Conservation (phyloP, 2,888 invertebrate species). For the Lutraria lutraria region DNA sequence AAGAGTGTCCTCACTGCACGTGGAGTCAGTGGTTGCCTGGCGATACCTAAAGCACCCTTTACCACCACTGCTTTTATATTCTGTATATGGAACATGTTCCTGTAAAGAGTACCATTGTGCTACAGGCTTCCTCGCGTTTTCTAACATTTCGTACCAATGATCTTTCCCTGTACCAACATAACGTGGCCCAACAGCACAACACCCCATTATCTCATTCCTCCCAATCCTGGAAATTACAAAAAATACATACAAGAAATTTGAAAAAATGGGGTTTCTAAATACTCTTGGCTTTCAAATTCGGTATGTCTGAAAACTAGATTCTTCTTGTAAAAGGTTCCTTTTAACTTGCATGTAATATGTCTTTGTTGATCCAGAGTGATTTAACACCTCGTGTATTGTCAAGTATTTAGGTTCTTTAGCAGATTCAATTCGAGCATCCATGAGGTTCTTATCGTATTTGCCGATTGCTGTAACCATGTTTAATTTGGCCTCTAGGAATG, state of each 20-base stretch:
- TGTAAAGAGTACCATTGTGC: constrained; percentile 94
- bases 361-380: too few species aligned
- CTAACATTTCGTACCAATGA: constrained; percentile 95
- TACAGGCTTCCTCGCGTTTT: constrained; percentile 93
- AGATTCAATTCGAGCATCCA: too few species aligned
- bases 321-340: too few species aligned
- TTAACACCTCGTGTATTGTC: too few species aligned
- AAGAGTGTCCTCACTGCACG: constrained; percentile 62
- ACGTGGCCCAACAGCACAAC: constrained; percentile 92
- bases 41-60: constrained; percentile 78
- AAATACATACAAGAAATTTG: not conserved
- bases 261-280: too few species aligned
- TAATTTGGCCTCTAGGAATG: too few species aligned
- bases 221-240: constrained; percentile 90
- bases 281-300: too few species aligned
- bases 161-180: constrained; percentile 93
- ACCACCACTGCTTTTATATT: constrained; percentile 71
- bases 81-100: constrained; percentile 88
- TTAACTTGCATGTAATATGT: too few species aligned
- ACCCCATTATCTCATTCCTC: constrained; percentile 94
- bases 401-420: too few species aligned
- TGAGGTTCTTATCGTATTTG: too few species aligned
- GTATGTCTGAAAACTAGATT: too few species aligned
- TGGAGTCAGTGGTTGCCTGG: constrained; percentile 80
- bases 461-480: too few species aligned